phyloP scores from a whole-genome alignment of 1,140 invertebrate genomes.

The Caenorhabditis remanei region DNA sequence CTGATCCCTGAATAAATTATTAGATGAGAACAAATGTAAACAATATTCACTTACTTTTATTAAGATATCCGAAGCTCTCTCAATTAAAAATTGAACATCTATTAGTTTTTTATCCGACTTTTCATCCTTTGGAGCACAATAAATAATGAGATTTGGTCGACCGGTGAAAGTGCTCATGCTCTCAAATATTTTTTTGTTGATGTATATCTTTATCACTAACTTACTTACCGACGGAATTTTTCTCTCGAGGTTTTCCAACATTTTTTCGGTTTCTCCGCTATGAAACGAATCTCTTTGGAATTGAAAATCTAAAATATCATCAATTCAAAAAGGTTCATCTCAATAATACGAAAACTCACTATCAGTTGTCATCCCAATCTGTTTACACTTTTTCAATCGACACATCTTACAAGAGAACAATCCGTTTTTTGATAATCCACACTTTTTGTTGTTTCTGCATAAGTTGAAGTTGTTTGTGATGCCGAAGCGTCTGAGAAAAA shows the following conservation, averaged over 20 bases:
- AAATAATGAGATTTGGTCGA: background rate
- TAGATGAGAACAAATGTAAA: no score
- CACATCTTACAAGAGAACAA: constrained; percentile 2
- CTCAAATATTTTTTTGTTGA: background rate
- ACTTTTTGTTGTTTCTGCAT: background rate
- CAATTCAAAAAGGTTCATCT: background rate
- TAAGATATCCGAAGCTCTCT: background rate
- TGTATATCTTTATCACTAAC: background rate
- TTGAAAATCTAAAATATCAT: constrained; percentile 8
- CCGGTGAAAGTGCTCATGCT: background rate
- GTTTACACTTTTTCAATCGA: background rate
- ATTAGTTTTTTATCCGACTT: background rate
- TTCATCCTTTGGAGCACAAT: background rate
- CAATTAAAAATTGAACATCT: background rate
- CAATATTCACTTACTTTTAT: no score
- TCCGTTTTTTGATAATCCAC: background rate
- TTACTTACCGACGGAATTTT: background rate
- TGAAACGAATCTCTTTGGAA: background rate
- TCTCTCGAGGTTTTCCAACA: background rate
- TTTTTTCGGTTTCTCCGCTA: no score
- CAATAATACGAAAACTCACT: background rate
- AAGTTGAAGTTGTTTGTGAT: background rate
- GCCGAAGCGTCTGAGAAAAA: background rate
- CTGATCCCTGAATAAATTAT: background rate
- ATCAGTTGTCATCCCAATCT: background rate